Conservation (phyloP, 1,140 invertebrate species). For the Papilio glaucus region DNA sequence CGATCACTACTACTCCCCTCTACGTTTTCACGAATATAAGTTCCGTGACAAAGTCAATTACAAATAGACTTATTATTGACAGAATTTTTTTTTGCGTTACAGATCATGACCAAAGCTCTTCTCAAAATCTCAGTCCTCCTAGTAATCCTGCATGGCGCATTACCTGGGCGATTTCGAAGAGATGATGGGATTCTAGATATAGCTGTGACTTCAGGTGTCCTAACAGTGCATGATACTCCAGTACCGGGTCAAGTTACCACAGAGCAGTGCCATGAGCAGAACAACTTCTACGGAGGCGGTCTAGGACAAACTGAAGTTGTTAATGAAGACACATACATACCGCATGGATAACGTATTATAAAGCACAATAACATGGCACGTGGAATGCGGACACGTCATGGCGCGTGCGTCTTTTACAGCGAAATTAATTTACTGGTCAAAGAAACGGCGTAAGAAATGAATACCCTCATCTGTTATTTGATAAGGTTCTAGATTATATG, state of each 20-base stretch:
- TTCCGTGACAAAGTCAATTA: no score
- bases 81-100: not conserved
- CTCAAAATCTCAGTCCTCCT: not conserved
- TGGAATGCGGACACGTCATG: not conserved
- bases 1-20: no score
- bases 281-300: not conserved
- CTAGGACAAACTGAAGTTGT: constrained; percentile 2
- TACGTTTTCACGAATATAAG: no score
- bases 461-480: no score
- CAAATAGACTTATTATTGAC: no score
- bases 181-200: not conserved
- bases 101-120: not conserved
- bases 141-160: not conserved
- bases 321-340: not conserved
- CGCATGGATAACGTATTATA: not conserved
- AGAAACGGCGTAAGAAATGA: no score
- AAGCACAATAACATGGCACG: not conserved
- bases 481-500: no score
- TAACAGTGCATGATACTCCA: not conserved
- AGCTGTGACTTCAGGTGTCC: not conserved
- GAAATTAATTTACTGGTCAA: no score
- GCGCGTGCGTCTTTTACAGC: no score
- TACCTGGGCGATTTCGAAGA: not conserved
- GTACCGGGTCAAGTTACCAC: not conserved
- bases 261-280: not conserved